These are phyloP conservation scores for Drosophila lacertosa DNA, from an alignment of 1,140 invertebrate genomes.

Conservation along the genomic window DNA sequence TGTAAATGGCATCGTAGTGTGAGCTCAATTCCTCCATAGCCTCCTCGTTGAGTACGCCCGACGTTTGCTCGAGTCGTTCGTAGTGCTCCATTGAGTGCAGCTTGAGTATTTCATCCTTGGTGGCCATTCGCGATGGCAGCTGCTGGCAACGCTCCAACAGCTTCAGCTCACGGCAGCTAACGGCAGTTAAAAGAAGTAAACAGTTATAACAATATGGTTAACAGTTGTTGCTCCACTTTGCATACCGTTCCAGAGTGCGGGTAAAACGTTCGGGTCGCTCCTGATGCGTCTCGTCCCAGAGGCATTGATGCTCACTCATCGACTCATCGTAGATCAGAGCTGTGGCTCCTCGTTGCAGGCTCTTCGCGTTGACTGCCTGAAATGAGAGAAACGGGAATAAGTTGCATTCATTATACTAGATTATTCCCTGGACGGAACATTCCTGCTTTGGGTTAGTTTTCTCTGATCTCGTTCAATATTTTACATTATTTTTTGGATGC, in stretches of 20 bases:
- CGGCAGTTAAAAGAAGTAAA: too few relatives aligned
- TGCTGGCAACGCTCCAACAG: slow-evolving; percentile 89
- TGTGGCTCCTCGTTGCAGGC: slow-evolving; percentile 86
- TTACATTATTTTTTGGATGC: too few relatives aligned
- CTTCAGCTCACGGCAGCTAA: slow-evolving; percentile 89
- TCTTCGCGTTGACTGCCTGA: slow-evolving; percentile 88
- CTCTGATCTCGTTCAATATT: too few relatives aligned
- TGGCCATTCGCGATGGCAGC: slow-evolving; percentile 87
- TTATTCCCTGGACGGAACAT: too few relatives aligned
- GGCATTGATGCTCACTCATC: slow-evolving; percentile 91
- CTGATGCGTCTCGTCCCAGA: slow-evolving; percentile 93
- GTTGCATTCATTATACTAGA: too few relatives aligned
- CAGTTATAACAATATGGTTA: too few relatives aligned
- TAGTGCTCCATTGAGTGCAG: slow-evolving; percentile 88
- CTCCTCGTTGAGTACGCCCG: slow-evolving; percentile 85
- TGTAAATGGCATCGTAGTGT: slow-evolving; percentile 93
- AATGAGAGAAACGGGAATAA: too few relatives aligned
- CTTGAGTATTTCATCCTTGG: slow-evolving; percentile 88
- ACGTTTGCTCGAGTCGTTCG: slow-evolving; percentile 88
- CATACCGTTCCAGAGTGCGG: slow-evolving; percentile 88
- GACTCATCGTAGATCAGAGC: slow-evolving; percentile 91
- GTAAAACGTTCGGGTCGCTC: slow-evolving; percentile 92
- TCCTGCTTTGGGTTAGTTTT: too few relatives aligned
- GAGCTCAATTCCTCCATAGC: slow-evolving; percentile 90
- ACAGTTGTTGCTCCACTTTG: too few relatives aligned